A percentile compares a stretch with the other conserved stretches of the same genome.
Conservation (phyloP, 2,797 vertebrate genomes). For the Microctenopoma lineatum region DNA sequence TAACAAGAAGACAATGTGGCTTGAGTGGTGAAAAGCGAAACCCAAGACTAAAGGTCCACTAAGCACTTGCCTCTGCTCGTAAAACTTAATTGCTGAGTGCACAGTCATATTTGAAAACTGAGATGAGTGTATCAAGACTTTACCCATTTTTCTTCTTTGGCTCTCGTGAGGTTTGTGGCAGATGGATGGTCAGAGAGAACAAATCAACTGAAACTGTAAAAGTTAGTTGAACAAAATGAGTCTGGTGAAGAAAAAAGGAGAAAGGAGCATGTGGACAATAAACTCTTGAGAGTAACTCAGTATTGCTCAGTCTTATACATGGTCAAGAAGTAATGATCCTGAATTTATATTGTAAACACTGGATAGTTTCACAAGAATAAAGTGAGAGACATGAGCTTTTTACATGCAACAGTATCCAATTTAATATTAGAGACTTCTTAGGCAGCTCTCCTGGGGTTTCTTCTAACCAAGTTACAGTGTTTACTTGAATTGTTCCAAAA, state of each 20-base stretch:
- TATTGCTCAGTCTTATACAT: neutral
- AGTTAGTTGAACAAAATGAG: constrained; percentile 8
- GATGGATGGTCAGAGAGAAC: constrained; percentile 13
- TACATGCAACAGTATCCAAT: constrained; percentile 8
- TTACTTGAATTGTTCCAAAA: constrained; percentile 34
- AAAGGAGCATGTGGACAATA: constrained; percentile 1
- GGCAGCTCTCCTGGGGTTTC: neutral
- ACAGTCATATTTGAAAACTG: constrained; percentile 24
- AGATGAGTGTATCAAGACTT: constrained; percentile 14
- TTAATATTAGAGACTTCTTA: constrained; percentile 18
- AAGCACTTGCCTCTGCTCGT: constrained; percentile 12
- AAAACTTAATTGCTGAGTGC: constrained; percentile 27
- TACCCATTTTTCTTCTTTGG: neutral
- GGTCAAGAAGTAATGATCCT: neutral
- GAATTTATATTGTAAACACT: neutral
- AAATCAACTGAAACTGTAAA: constrained; percentile 31
- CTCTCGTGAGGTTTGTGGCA: neutral
- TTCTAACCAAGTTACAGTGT: constrained; percentile 15
- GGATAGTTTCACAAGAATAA: neutral
- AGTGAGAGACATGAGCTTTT: neutral
- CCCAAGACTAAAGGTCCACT: neutral
- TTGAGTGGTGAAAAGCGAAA: constrained; percentile 2
- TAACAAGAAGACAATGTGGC: neutral
- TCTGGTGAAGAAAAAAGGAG: constrained; percentile 3
- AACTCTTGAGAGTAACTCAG: neutral